Evolutionary conservation across 2,113 vertebrate genomes (phyloP).

Genomic region (Tautogolabrus adspersus): DNA sequence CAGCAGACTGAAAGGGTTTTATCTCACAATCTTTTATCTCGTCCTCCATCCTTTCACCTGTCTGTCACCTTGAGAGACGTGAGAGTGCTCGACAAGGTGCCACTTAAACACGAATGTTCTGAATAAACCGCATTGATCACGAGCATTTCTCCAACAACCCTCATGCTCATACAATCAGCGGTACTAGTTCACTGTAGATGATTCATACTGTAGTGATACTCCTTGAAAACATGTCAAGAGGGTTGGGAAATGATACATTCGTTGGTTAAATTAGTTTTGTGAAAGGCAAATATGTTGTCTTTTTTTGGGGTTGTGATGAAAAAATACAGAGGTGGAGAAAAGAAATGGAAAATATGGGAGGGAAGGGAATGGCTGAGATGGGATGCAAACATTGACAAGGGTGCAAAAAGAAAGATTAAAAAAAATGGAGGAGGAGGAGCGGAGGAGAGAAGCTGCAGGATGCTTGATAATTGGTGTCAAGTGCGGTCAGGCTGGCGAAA

Average conservation of each 20-base stretch:
- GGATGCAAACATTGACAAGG: background rate
- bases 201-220: background rate
- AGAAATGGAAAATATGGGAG: background rate
- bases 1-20: constrained; percentile 54
- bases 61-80: constrained; percentile 56
- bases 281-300: background rate
- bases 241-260: background rate
- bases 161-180: background rate
- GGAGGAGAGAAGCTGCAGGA: constrained; percentile 35
- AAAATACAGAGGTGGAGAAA: background rate
- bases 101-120: constrained; percentile 29
- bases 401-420: background rate
- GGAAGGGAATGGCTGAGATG: background rate
- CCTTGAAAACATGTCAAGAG: background rate
- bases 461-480: constrained; percentile 58
- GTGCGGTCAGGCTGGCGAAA: constrained; percentile 40
- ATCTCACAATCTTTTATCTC: constrained; percentile 50
- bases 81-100: constrained; percentile 39
- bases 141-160: constrained; percentile 14
- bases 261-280: background rate
- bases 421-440: background rate
- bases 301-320: background rate
- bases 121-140: constrained; percentile 40
- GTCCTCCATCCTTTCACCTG: constrained; percentile 42
- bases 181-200: background rate